Conservation (phyloP, 2,113 vertebrate genomes). For the Poeciliopsis occidentalis region DNA sequence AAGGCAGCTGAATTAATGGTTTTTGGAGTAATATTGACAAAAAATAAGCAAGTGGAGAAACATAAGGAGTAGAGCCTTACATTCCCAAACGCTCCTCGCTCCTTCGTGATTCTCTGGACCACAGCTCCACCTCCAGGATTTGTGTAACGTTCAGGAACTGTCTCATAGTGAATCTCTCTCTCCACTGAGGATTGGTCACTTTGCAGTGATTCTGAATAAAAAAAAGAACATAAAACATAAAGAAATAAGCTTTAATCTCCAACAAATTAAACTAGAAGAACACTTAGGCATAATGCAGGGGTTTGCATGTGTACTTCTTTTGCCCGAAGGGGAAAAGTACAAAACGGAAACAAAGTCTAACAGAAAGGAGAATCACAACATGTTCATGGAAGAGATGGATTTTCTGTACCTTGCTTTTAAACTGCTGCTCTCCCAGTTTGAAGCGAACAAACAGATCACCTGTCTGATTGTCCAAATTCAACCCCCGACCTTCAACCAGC, state of each 20-base stretch:
- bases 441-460: constrained; percentile 88
- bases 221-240: neutral
- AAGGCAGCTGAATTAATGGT: neutral
- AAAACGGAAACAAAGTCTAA: too few species aligned
- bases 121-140: constrained; percentile 90
- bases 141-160: constrained; percentile 86
- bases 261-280: neutral
- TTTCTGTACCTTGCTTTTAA: constrained; percentile 90
- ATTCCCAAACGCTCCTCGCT: constrained; percentile 85
- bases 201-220: constrained; percentile 86
- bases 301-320: neutral
- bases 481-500: constrained; percentile 87
- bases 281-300: neutral
- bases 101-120: constrained; percentile 88
- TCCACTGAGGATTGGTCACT: constrained; percentile 93
- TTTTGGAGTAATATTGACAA: neutral
- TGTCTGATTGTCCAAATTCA: constrained; percentile 77
- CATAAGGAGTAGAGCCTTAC: constrained; percentile 79
- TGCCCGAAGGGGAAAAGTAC: too few species aligned
- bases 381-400: neutral
- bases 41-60: neutral
- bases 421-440: constrained; percentile 90
- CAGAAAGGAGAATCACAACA: too few species aligned
- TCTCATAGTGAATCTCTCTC: constrained; percentile 95
- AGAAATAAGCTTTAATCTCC: neutral